These are phyloP conservation scores for Chionoecetes opilio DNA, from an alignment of 1,140 invertebrate species.

Conservation along the genomic window DNA sequence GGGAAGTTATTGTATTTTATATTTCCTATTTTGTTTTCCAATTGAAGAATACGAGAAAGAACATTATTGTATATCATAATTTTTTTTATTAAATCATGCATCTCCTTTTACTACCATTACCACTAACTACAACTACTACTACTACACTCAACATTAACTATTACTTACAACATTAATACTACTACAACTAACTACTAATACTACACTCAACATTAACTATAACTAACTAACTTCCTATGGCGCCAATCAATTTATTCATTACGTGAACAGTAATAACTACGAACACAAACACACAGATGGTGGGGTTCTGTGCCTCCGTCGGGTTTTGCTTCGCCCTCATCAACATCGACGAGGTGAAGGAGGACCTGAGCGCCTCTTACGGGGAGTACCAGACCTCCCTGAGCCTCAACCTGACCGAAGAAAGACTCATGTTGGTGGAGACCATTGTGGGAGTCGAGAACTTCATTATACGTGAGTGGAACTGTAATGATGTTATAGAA, in stretches of 20 bases:
- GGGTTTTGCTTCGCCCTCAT: conserved; percentile 75
- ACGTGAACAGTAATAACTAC: no score
- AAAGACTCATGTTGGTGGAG: conserved; percentile 64
- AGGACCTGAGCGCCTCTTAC: conserved; percentile 22
- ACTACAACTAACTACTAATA: no score
- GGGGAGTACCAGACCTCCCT: background rate
- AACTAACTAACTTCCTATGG: background rate
- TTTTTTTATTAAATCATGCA: no score
- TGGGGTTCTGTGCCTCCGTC: conserved; percentile 68
- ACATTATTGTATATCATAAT: no score
- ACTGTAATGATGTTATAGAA: no score
- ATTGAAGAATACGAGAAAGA: no score
- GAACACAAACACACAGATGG: conserved; percentile 34
- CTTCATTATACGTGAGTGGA: conserved; percentile 68
- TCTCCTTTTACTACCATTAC: background rate
- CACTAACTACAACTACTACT: background rate
- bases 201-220: no score
- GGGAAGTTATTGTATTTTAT: no score
- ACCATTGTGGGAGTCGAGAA: conserved; percentile 58
- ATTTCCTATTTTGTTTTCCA: no score
- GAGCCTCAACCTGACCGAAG: conserved; percentile 50
- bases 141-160: no score
- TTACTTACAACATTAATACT: no score
- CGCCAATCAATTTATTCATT: background rate
- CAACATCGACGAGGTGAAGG: conserved; percentile 60